Evolutionary conservation across 2,113 vertebrate species (phyloP), one percentile per base, ranked within the genome.

Genomic region (Chloroceryle aenea): DNA sequence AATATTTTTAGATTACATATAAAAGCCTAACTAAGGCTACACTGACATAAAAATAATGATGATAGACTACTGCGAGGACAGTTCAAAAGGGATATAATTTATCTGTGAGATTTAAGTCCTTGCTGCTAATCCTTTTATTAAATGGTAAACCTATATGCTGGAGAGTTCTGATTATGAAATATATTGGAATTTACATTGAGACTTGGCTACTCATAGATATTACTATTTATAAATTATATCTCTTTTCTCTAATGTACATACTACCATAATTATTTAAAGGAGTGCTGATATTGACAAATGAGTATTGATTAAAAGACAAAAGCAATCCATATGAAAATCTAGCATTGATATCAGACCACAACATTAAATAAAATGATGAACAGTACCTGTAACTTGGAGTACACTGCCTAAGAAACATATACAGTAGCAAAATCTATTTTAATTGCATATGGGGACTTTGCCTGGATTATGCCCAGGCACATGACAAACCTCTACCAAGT

Each of bases 381-480:
- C 42, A 45, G 45, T 62, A 50, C 42, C 32, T 21, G 36, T 89
- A 85, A 83, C 50, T 48, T 77, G 50, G 82, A 82, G 42, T 32
- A 75, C 18, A 20, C 56, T 89, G 91, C 45, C 67, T 76, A 50
- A 93, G 50, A 84, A 90, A 75, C 48, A 88, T 43, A 61, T 68
- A 85, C 48, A 91, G 91, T 55, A 89, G 85, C 75, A 94, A 79
- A 93, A 90, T 40, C 71, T 88, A 75, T 85, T 96, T 94, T 91
- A 85, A 89, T 87, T 93, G 73, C 79, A 34, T 55, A 71, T 42
- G 55, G 34, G 36, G 88, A 73, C 85, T 83, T 93, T 88, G 79
- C 34, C 42, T 95, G 89, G 74, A 86, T 95, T 92, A 47, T 84
- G 56, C 59, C 59, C 76, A 80, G 79, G 59, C 88, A 88, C 72